These are phyloP conservation scores for Penaeus monodon DNA, from an alignment of 2,888 invertebrate genomes.

Conservation along the genomic window DNA sequence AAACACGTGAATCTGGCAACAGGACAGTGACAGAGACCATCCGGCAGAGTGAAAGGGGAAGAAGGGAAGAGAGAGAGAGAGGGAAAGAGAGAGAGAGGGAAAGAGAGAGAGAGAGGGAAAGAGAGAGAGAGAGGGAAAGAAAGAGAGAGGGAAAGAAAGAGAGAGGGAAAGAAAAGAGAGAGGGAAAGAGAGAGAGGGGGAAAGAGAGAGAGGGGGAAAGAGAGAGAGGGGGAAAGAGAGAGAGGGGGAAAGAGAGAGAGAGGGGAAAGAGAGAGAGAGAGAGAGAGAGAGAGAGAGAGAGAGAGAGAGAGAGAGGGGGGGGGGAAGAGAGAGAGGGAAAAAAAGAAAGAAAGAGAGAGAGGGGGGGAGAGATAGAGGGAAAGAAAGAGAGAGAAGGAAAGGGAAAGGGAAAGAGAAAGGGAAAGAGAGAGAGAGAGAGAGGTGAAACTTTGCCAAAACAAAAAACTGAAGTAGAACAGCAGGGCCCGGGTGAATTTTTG, in stretches of 20 bases:
- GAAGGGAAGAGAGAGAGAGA: background rate
- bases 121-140: background rate
- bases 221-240: too few species aligned
- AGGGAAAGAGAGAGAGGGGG: background rate
- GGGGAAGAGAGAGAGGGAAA: background rate
- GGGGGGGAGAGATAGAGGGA: background rate
- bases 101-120: background rate
- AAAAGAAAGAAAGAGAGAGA: background rate
- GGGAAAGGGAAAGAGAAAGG: background rate
- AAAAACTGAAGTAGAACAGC: background rate
- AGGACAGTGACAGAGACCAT: background rate
- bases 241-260: background rate
- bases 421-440: conserved; percentile 17
- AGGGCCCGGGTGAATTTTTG: background rate
- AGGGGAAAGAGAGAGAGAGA: background rate
- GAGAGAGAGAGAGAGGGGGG: background rate
- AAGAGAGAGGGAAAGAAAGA: background rate
- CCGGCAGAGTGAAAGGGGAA: background rate
- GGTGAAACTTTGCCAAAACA: background rate
- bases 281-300: background rate
- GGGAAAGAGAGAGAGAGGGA: background rate
- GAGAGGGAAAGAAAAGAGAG: too few species aligned
- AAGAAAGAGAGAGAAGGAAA: background rate
- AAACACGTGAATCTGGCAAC: background rate
- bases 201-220: background rate